These are phyloP conservation scores for Lagorchestes hirsutus DNA, from an alignment of 2,797 vertebrate species.

Conservation along the genomic window DNA sequence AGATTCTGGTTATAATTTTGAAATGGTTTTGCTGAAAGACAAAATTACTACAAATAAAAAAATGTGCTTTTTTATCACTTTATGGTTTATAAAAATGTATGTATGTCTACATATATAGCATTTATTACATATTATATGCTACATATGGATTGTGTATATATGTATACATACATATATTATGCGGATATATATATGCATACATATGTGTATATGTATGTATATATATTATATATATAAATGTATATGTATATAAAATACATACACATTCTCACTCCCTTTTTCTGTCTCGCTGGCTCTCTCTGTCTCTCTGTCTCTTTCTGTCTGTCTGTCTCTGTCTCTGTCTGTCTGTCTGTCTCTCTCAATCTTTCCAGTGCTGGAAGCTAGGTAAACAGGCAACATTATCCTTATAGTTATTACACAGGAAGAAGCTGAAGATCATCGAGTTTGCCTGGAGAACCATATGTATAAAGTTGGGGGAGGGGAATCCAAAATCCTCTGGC, in stretches of 20 bases:
- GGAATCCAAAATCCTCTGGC: background rate
- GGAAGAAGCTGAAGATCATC: background rate
- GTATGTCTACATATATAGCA: background rate
- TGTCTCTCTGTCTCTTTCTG: no score
- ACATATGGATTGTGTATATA: background rate
- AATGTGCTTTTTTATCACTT: background rate
- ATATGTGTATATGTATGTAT: accelerated
- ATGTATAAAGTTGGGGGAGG: background rate
- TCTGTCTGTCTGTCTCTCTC: no score
- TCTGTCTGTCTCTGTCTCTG: no score
- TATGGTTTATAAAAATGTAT: background rate
- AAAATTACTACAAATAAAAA: background rate
- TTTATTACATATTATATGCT: background rate
- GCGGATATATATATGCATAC: background rate
- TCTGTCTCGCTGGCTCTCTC: no score
- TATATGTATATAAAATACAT: no score
- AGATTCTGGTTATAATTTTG: background rate
- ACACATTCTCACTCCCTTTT: no score
- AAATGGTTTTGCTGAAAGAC: background rate
- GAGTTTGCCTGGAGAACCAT: background rate
- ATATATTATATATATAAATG: no score
- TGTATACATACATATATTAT: accelerated
- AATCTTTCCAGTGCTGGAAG: background rate
- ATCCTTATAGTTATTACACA: background rate
- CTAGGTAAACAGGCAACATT: background rate